Evolutionary conservation across 2,888 invertebrate genomes (phyloP), one percentile per base, ranked within the genome.

Genomic region (Callosobruchus maculatus): DNA sequence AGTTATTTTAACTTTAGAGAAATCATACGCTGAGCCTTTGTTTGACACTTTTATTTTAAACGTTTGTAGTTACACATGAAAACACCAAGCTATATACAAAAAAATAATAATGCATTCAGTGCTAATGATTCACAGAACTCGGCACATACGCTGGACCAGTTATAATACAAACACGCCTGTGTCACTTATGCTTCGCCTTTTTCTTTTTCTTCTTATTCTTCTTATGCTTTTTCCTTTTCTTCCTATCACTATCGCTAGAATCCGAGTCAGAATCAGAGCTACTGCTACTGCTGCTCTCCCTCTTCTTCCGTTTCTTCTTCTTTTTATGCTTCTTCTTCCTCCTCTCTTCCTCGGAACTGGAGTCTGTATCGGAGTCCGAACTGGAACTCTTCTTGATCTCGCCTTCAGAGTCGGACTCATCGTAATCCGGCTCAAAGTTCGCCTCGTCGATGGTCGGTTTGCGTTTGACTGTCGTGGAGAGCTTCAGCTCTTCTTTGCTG

Each of bases 381-480:
- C 84, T 86, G 30, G 88, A 87, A 85, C 81, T 81, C 26, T 86
- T 86, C 20, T 79, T 81, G 66, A 80, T 81, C 66, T 91, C 90
- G 20, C 89, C 90, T 76, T 92, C 92, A 0, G 88, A 87, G 79
- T 93, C 93, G 21, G 88, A 90, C 75, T 93, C 93, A 78, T 93
- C 93, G 84, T 94, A 93, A 83, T 94, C 93, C 0, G 93, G 93
- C 81, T 92, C 93, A 82, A 93, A 93, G 82, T 89, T 92, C 0
- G 93, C 90, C 86, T 94, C 94, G 80, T 94, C 93, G 68, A 93
- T 86, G 5, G 91, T 90, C 9, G 92, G 90, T 81, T 93, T 92
- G 80, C 93, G 92, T 77, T 91, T 81, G 76, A 84, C 83, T 22
- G 84, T 83, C 0, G 82, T 76, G 13, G 81, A 75, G 69, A 83